Evolutionary conservation across 1,140 invertebrate genomes (phyloP), one percentile per base, ranked within the genome.

Genomic region (Anthonomus grandis): DNA sequence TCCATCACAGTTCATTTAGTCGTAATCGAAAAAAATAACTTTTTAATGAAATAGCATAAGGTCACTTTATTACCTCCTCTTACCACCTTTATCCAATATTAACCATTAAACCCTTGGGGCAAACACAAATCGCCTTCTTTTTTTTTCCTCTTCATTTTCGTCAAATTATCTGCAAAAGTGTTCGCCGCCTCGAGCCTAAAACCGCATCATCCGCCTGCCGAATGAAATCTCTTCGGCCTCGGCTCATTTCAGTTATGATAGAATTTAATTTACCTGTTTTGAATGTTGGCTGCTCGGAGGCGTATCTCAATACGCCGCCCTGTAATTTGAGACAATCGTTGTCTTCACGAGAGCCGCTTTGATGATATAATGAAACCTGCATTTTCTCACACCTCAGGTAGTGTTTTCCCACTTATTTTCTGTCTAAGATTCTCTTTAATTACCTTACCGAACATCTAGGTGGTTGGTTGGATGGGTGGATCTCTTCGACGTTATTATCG

Each of bases 301-400:
- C 64, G 66, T 64, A 41, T 39, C 56, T 51, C 49, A 39, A 53
- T 55, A 51, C 52, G 65, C 70, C 70, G 70, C 69, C 65, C 68
- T 72, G 66, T 72, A 70, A 72, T 72, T 72, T 70, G 47, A 66
- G 64, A 66, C 69, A 71, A 71, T 71, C 70, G 68, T 63, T 71
- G 70, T 69, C 70, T 71, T 71, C 70, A 66, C 60, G 67, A 70
- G 61, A 66, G 67, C 64, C 64, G 67, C 63, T 64, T 68, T 70
- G 70, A 71, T 70, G 70, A 70, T 71, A 70, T 71, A 70, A 71
- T 71, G 70, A 71, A 69, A 60, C 64, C 63, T 57, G 55, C 67
- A 70, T 70, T 70, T 72, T 72, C 70, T 72, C 70, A 72, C 70
- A 72, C 70, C 69, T 72, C 69, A 67, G 68, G 67, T 69, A 70